Percentiles rank a stretch among this genome's conserved stretches.
phyloP scores from a whole-genome alignment of 2,797 vertebrate genomes.

The Gambelia wislizenii region DNA sequence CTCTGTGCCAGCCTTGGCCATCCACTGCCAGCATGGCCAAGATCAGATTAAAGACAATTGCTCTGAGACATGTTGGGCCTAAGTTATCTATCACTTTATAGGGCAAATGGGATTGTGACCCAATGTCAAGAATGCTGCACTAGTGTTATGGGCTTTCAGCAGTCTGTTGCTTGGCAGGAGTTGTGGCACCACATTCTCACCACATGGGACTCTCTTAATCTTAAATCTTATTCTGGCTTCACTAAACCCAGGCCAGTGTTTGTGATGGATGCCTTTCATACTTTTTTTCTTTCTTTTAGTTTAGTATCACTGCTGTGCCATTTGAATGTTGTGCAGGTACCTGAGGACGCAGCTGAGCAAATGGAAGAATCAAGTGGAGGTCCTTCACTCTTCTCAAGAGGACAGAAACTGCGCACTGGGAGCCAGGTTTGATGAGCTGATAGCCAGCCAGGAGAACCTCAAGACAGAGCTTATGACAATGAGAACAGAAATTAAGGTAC shows the following conservation, averaged over 20 bases:
- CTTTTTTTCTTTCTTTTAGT: neutral
- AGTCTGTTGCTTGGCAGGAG: neutral
- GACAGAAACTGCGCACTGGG: slow-evolving; percentile 83
- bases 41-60: neutral
- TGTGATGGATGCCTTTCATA: neutral
- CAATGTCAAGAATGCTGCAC: neutral
- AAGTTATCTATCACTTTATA: neutral
- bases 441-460: slow-evolving; percentile 77
- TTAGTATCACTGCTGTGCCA: neutral
- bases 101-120: neutral
- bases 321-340: slow-evolving; percentile 75
- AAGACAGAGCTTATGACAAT: slow-evolving; percentile 78
- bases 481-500: slow-evolving; percentile 74
- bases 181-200: neutral
- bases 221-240: neutral
- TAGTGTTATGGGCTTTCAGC: neutral
- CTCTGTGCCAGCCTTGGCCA: neutral
- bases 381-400: slow-evolving; percentile 81
- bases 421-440: slow-evolving; percentile 81
- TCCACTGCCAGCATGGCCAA: neutral
- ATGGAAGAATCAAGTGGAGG: slow-evolving; percentile 80
- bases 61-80: neutral
- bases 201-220: neutral
- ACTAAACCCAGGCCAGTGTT: no score
- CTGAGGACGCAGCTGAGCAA: slow-evolving; percentile 83